Percentiles rank a stretch among this genome's conserved stretches.
These are phyloP conservation scores for Alca torda DNA, from an alignment of 2,797 vertebrate genomes.

Conservation along the genomic window DNA sequence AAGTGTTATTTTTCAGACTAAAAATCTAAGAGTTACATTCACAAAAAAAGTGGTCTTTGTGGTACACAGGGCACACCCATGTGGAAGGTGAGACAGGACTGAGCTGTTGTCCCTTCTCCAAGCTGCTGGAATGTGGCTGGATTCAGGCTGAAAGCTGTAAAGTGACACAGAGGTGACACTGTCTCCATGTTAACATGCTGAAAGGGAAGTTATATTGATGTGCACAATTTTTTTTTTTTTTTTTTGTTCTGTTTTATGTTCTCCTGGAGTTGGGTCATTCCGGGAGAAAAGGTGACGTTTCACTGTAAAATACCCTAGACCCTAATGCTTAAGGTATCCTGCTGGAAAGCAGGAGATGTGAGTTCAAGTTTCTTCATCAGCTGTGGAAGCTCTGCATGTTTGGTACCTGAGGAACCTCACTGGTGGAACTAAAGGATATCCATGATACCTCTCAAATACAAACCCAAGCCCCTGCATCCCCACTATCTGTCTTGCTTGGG, in stretches of 20 bases:
- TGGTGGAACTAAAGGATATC: background rate
- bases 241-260: background rate
- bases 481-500: background rate
- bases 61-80: background rate
- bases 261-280: background rate
- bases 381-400: background rate
- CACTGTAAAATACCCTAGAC: background rate
- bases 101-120: background rate
- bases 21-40: background rate
- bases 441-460: background rate
- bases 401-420: background rate
- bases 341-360: background rate
- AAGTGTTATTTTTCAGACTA: background rate
- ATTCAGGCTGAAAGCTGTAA: background rate
- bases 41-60: background rate
- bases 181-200: background rate
- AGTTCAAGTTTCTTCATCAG: background rate
- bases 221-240: background rate
- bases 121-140: accelerated
- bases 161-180: background rate
- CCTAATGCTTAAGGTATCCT: background rate
- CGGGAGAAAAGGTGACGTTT: background rate
- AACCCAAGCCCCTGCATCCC: background rate
- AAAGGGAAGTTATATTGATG: background rate
- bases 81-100: background rate